phyloP scores from a whole-genome alignment of 2,888 invertebrate genomes.

The Allophyes oxyacanthae region DNA sequence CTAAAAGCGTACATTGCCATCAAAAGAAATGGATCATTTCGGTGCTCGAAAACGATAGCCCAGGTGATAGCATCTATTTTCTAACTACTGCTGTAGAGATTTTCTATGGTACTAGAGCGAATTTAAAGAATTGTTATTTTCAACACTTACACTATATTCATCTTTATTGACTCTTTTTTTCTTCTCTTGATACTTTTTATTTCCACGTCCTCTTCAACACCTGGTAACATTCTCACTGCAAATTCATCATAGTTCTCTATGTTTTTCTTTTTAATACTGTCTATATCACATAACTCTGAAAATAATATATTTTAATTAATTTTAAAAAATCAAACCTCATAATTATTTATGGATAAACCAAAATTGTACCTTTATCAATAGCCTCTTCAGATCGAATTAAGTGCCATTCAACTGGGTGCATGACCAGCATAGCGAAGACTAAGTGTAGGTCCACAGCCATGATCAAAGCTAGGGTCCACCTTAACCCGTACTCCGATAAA shows the following conservation, averaged over 20 bases:
- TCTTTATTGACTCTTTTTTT: conserved; percentile 77
- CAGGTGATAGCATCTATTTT: conserved; percentile 1
- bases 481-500: conserved; percentile 91
- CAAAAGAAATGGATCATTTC: conserved; percentile 12
- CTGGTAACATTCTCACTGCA: conserved; percentile 79
- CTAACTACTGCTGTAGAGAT: neutral
- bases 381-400: conserved; percentile 73
- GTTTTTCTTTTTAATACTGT: conserved; percentile 54
- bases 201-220: conserved; percentile 70
- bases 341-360: neutral
- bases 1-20: conserved; percentile 7
- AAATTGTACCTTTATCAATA: conserved; percentile 55
- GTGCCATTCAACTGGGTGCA: conserved; percentile 94
- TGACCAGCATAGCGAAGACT: conserved; percentile 91
- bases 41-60: conserved; percentile 3
- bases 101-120: neutral
- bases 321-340: neutral
- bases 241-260: conserved; percentile 74
- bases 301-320: conserved; percentile 1
- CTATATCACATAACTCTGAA: conserved; percentile 35
- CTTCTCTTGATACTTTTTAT: conserved; percentile 57
- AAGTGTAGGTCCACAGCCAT: conserved; percentile 92
- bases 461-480: conserved; percentile 91
- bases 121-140: neutral
- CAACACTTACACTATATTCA: conserved; percentile 80